phyloP scores from a whole-genome alignment of 2,888 invertebrate genomes.

The Pocota personata region DNA sequence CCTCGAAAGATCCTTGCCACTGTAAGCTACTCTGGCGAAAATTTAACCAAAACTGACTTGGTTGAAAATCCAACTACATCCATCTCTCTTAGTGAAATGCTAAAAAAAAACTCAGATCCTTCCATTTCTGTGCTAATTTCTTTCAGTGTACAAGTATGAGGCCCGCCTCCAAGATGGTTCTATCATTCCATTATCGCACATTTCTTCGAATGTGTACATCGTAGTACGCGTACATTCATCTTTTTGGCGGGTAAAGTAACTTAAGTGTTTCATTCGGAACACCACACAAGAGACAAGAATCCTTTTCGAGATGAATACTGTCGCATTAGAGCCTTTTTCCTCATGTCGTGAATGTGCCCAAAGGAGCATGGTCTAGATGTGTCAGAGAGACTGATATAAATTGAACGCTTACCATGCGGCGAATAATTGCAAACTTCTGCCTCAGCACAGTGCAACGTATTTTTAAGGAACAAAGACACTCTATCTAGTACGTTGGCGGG shows the following conservation, averaged over 20 bases:
- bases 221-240: not conserved
- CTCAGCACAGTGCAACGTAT: not conserved
- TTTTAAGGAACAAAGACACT: not conserved
- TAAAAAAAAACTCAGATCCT: too few relatives aligned
- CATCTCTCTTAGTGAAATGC: too few relatives aligned
- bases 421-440: constrained; percentile 22
- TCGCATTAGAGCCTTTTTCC: constrained; percentile 21
- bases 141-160: constrained; percentile 41
- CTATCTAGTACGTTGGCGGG: not conserved
- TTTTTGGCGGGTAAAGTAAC: not conserved
- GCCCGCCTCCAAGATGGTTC: constrained; percentile 18
- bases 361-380: constrained; percentile 29
- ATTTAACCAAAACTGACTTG: too few relatives aligned
- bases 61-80: too few relatives aligned
- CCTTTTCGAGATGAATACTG: not conserved
- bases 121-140: not conserved
- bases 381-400: constrained; percentile 32
- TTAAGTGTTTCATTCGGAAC: not conserved
- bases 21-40: too few relatives aligned
- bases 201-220: constrained; percentile 22
- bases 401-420: constrained; percentile 34
- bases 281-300: not conserved
- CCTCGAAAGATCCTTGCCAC: too few relatives aligned
- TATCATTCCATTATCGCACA: constrained; percentile 40
- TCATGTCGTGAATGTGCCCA: not conserved